These are phyloP conservation scores for Brachionus koreanus DNA, from an alignment of 1,140 invertebrate species.

Conservation along the genomic window DNA sequence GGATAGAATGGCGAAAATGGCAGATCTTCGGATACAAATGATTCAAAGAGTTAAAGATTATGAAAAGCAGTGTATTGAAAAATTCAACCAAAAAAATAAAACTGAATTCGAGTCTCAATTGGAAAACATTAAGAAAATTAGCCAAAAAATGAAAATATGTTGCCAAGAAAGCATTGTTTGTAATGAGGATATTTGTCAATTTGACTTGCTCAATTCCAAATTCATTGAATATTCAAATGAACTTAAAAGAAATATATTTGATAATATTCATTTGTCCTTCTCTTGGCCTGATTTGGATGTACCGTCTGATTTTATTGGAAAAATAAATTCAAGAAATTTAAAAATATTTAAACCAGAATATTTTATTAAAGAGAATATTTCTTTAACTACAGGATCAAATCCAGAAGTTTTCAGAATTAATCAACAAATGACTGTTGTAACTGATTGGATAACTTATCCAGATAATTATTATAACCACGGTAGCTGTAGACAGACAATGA, in stretches of 20 bases:
- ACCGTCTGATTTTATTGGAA: neutral
- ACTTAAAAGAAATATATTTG: neutral
- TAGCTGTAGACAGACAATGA: neutral
- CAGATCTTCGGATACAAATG: neutral
- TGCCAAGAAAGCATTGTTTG: neutral
- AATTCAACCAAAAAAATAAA: neutral
- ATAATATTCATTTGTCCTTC: neutral
- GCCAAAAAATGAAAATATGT: neutral
- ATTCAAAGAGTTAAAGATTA: neutral
- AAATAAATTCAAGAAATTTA: neutral
- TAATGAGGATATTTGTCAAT: neutral
- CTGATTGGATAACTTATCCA: neutral
- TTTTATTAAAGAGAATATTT: neutral
- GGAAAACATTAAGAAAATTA: neutral
- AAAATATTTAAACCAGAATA: neutral
- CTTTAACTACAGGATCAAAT: neutral
- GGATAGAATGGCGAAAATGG: neutral
- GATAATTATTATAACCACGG: neutral
- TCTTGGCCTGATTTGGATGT: neutral
- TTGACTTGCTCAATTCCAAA: neutral
- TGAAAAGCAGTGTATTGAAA: neutral
- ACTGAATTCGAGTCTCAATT: neutral
- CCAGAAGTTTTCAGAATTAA: neutral
- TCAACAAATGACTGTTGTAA: neutral
- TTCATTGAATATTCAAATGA: neutral